A percentile compares a stretch with the other conserved stretches of the same genome.
These are phyloP conservation scores for Uropetala carovei DNA, from an alignment of 2,888 invertebrate genomes.

Conservation along the genomic window DNA sequence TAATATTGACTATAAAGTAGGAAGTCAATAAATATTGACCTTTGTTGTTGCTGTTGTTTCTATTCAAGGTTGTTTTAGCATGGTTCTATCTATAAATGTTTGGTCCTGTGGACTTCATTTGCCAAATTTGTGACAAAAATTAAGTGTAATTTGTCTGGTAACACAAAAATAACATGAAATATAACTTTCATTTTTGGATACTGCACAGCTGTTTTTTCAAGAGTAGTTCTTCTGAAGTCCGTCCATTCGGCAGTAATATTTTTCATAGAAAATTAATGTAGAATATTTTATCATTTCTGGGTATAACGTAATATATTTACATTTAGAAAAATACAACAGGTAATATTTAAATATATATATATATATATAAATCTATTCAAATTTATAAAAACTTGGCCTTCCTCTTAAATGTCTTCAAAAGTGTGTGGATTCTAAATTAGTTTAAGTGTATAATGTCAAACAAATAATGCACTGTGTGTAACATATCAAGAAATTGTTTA, in stretches of 20 bases:
- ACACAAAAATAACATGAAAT: no score
- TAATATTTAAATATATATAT: not conserved
- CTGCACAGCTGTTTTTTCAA: not conserved
- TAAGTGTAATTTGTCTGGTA: no score
- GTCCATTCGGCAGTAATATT: slow-evolving; percentile 33
- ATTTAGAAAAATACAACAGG: not conserved
- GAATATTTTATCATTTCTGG: not conserved
- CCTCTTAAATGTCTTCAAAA: slow-evolving; percentile 6
- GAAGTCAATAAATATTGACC: no score
- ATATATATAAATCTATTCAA: no score
- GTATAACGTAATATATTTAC: not conserved
- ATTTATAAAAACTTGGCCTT: slow-evolving; percentile 26
- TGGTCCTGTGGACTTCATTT: no score
- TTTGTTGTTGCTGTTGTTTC: no score
- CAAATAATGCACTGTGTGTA: not conserved
- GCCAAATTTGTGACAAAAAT: no score
- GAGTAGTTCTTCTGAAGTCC: slow-evolving; percentile 47
- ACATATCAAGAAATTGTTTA: slow-evolving; percentile 53
- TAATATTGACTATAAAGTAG: no score
- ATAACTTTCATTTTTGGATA: not conserved
- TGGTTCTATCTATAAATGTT: no score
- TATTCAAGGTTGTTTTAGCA: no score
- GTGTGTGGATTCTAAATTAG: slow-evolving; percentile 6
- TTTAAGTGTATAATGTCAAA: not conserved
- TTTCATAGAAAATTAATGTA: not conserved